Base-by-base conservation (phyloP, 2,113 vertebrate species). In the Gnathonemus longibarbis region DNA sequence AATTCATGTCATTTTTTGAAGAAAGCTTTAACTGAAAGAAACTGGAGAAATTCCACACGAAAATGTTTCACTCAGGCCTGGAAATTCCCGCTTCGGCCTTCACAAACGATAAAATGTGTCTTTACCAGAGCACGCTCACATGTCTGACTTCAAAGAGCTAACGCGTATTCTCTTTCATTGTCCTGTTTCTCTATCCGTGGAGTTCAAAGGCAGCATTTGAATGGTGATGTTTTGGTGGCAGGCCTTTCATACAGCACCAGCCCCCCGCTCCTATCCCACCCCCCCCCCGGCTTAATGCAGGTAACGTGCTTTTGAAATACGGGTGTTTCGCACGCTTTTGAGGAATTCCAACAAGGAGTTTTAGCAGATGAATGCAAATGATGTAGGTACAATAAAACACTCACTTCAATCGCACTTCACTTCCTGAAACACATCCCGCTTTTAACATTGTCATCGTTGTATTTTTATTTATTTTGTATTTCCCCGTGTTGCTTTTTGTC, bases 131-230 rank as follows among this genome's bases (percentile, higher is more conserved):
- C 93, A 92, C 94, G 92, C 95, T 95, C 95, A 94, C 95, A 96
- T 95, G 95, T 95, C 94, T 94, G 93, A 95, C 95, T 96, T 96
- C 95, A 96, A 96, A 96, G 95, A 90, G 93, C 90, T 93, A 94
- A 91, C 92, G 91, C 94, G 94, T 96, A 66, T 96, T 95, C 94
- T 92, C 94, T 95, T 91, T 94, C 95, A 96, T 95, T 96, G 95
- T 96, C 94, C 95, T 95, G 93, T 93, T 95, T 96, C 94, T 95
- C 91, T 95, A 95, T 95, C 95, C 95, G 93, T 90, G 90, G 91
- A 95, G 95, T 96, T 96, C 96, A 96, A 96, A 96, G 96, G 91
- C 88, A 94, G 94, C 93, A 93, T 94, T 94, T 96, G 94, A 95
- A 96, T 96, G 93, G 93, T 93, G 91, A 92, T 92, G 94, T 95